Conservation (phyloP, 2,797 vertebrate genomes). For the Urocyon cinereoargenteus region DNA sequence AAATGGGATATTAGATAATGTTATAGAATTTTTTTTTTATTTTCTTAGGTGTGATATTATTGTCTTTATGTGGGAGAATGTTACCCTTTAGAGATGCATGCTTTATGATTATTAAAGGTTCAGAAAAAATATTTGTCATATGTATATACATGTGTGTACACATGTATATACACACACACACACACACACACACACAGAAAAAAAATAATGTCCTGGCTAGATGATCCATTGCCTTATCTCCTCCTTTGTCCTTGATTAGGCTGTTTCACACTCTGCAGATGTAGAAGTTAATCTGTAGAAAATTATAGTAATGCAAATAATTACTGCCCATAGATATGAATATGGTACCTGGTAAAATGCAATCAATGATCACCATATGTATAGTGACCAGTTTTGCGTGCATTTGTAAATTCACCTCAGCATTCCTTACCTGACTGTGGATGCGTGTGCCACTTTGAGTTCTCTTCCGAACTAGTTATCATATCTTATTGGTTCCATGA, state of each 20-base stretch:
- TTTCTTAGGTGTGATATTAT: conserved; percentile 9
- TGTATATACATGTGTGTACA: background rate
- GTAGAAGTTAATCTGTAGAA: background rate
- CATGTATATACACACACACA: background rate
- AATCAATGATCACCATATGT: background rate
- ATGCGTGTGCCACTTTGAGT: background rate
- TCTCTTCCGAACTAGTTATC: background rate
- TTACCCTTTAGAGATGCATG: background rate
- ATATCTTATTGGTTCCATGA: background rate
- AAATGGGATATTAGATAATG: background rate
- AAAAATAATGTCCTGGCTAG: background rate
- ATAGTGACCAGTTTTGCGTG: background rate
- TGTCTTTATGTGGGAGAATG: background rate
- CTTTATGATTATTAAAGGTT: conserved; percentile 7
- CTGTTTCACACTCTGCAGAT: background rate
- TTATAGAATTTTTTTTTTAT: background rate
- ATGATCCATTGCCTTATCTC: background rate
- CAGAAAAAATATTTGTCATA: background rate
- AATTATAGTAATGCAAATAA: background rate
- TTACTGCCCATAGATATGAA: background rate
- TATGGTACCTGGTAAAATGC: background rate
- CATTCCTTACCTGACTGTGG: background rate
- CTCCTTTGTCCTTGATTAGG: background rate
- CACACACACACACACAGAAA: background rate
- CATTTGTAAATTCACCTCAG: background rate